These are phyloP conservation scores for Pasiphila rectangulata DNA, from an alignment of 2,888 invertebrate species.

Conservation along the genomic window DNA sequence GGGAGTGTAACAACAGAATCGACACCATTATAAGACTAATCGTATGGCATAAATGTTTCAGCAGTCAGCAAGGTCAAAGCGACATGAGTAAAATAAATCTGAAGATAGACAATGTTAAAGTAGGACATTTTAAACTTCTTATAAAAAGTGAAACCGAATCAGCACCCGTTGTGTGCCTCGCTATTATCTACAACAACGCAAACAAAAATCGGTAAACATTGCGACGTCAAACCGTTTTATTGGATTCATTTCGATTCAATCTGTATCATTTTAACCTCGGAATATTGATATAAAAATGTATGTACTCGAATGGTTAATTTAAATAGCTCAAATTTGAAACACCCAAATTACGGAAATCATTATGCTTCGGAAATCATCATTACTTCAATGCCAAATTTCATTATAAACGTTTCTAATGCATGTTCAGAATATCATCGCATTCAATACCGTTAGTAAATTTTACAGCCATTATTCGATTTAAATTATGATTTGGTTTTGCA, in stretches of 20 bases:
- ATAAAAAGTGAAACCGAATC: neutral
- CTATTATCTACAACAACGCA: conserved; percentile 38
- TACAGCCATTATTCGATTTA: neutral
- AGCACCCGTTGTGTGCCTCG: conserved; percentile 51
- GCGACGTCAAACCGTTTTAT: conserved; percentile 37
- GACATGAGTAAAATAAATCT: neutral
- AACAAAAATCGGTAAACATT: conserved; percentile 42
- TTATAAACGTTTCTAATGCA: neutral
- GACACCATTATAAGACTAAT: no score
- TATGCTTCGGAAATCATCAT: conserved; percentile 3
- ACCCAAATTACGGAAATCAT: neutral
- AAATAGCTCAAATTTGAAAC: neutral
- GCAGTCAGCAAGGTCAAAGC: no score
- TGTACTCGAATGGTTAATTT: neutral
- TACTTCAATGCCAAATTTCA: conserved; percentile 4
- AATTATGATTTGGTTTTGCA: neutral
- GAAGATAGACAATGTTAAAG: neutral
- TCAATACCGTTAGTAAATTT: neutral
- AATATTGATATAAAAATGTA: conserved; percentile 2
- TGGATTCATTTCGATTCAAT: conserved; percentile 4
- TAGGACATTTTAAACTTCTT: neutral
- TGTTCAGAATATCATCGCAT: neutral
- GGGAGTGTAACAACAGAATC: no score
- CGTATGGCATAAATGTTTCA: no score
- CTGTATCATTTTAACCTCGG: conserved; percentile 4